A percentile compares a stretch with the other conserved stretches of the same genome.
phyloP scores from a whole-genome alignment of 2,113 vertebrate genomes.

The Protomyctophum bolini region DNA sequence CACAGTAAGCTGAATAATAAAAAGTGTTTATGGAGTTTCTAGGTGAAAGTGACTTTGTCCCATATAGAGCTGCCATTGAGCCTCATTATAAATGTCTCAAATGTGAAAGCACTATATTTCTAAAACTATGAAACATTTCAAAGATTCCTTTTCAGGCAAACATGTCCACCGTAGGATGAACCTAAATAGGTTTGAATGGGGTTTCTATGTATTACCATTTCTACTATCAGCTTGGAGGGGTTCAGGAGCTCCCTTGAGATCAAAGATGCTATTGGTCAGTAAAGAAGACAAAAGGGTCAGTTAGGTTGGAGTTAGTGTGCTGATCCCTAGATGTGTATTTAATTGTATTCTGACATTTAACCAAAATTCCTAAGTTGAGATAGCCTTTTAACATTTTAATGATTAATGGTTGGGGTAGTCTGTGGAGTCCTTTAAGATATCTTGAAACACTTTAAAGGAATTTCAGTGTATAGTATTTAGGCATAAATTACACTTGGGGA shows the following conservation, averaged over 20 bases:
- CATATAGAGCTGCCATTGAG: no score
- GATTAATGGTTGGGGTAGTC: conserved; percentile 47
- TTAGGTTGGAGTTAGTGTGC: conserved; percentile 34
- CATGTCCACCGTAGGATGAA: no score
- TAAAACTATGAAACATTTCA: no score
- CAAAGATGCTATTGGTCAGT: conserved; percentile 72
- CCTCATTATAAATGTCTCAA: no score
- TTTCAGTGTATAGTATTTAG: background rate
- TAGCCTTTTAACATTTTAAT: conserved; percentile 47
- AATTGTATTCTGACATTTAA: conserved; percentile 36
- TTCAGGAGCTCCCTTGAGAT: conserved; percentile 62
- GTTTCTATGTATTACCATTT: conserved; percentile 62
- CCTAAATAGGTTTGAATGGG: no score
- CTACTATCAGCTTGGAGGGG: conserved; percentile 72
- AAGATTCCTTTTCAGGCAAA: no score
- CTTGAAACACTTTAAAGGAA: conserved; percentile 12
- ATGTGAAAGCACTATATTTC: no score
- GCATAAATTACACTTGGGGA: conserved; percentile 45
- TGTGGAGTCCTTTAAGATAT: conserved; percentile 21
- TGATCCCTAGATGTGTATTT: conserved; percentile 42
- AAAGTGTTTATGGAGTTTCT: no score
- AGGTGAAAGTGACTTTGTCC: no score
- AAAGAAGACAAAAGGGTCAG: conserved; percentile 51
- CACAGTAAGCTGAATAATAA: no score
- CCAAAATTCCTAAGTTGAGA: conserved; percentile 43